Evolutionary conservation across 1,140 invertebrate species (phyloP), one percentile per base, ranked within the genome.

Genomic region (Liolophura sinensis): DNA sequence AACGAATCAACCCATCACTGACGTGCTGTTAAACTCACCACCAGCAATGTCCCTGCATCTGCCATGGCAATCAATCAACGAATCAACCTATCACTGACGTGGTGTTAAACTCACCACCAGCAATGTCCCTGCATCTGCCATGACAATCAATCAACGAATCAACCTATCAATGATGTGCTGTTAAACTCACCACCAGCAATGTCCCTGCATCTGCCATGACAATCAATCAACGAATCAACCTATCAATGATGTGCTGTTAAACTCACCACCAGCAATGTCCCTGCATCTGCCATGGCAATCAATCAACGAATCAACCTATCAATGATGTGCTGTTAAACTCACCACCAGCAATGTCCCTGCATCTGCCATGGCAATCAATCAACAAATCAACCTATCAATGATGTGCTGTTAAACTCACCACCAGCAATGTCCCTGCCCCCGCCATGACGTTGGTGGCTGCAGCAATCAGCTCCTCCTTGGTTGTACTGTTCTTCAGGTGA

Each of bases 401-500:
- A 14, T 14, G n/a, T 50, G n/a, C 3, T 54, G 12, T 3, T 24
- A 54, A 20, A 61, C 40, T 20, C 27, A 61, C 60, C 46, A 49
- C 60, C 4, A 61, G 48, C 16, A 46, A 24, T 22, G 48, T 18
- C 11, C 60, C 60, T 24, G 50, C 46, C n/a, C 18, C 25, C 5
- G 60, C 40, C 18, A 49, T 18, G 7, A 61, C 15, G n/a, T 18
- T 15, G 14, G 24, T 49, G 5, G 24, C 60, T 47, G 60, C 60
- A 11, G 50, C 60, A 20, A 24, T 14, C 25, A 61, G 46, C n/a
- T 61, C 60, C 24, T 61, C 60, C 22, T 47, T 40, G 4, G 60
- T 46, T n/a, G 60, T 61, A 11, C 25, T 49, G 14, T 1, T 3
- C 22, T 24, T 49, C n/a, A 61, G 48, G 15, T 49, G 3, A 16